phyloP scores from a whole-genome alignment of 1,140 invertebrate species.

The Trichonephila clavata region DNA sequence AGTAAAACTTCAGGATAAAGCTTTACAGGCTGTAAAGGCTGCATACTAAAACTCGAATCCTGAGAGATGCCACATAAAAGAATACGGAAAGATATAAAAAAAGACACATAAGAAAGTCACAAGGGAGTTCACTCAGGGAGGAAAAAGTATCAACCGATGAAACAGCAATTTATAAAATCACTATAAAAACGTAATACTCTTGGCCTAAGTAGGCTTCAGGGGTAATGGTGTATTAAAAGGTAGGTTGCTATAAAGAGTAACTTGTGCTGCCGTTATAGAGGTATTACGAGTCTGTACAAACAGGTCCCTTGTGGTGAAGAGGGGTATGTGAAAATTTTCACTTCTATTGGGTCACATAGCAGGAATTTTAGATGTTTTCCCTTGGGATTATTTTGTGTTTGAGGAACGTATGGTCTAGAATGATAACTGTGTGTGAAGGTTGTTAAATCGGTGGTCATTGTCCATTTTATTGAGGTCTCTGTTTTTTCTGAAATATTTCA shows the following conservation, averaged over 20 bases:
- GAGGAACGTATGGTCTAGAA: not conserved
- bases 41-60: not conserved
- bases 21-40: constrained; percentile 28
- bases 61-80: constrained; percentile 29
- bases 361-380: not conserved
- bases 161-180: constrained; percentile 73
- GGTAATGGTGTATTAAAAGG: constrained; percentile 71
- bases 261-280: not conserved
- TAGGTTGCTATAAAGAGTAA: constrained; percentile 45
- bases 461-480: not conserved
- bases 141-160: constrained; percentile 8
- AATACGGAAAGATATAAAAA: constrained; percentile 33
- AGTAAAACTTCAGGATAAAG: constrained; percentile 50
- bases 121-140: not conserved
- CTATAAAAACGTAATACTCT: constrained; percentile 49
- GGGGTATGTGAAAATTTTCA: constrained; percentile 1
- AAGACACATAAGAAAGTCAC: constrained; percentile 17
- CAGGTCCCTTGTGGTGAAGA: constrained; percentile 35
- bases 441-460: not conserved
- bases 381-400: not conserved
- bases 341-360: not conserved
- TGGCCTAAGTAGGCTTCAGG: constrained; percentile 38
- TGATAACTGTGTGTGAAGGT: not conserved
- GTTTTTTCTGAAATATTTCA: not conserved
- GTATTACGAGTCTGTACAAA: not conserved